Conservation (phyloP, 2,888 invertebrate genomes). For the Protophormia terraenovae region DNA sequence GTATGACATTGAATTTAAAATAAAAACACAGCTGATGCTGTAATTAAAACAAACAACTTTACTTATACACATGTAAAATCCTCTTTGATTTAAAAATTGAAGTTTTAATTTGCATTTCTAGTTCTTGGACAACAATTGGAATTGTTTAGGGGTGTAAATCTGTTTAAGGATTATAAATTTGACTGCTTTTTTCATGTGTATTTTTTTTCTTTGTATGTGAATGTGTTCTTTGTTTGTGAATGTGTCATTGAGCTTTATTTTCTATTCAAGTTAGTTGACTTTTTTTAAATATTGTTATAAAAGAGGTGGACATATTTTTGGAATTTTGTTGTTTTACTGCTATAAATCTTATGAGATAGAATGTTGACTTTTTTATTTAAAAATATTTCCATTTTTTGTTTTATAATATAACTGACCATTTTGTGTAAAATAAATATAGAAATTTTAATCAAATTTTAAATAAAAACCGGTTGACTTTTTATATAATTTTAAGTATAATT, state of each 20-base stretch:
- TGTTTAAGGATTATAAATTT: conserved; percentile 39
- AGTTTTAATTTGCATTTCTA: conserved; percentile 43
- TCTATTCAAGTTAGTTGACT: conserved; percentile 10
- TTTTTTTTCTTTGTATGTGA: conserved; percentile 19
- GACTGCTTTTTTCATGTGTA: neutral
- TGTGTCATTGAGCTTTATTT: conserved; percentile 23
- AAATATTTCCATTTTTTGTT: neutral
- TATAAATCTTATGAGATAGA: neutral
- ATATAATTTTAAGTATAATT: neutral
- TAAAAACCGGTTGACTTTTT: conserved; percentile 28
- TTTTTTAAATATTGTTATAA: neutral
- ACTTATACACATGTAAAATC: neutral
- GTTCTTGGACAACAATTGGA: conserved; percentile 15
- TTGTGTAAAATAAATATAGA: neutral
- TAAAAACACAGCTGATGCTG: conserved; percentile 55
- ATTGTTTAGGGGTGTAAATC: conserved; percentile 52
- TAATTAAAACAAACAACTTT: conserved; percentile 39
- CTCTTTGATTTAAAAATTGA: neutral
- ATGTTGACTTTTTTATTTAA: conserved; percentile 36
- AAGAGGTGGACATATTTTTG: conserved; percentile 35
- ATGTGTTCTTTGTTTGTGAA: too few relatives aligned
- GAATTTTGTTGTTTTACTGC: neutral
- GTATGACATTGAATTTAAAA: conserved; percentile 29
- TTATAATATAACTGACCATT: neutral
- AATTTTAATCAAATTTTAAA: neutral